Evolutionary conservation across 2,113 vertebrate genomes (phyloP).

Genomic region (Dendrocopos noguchii): DNA sequence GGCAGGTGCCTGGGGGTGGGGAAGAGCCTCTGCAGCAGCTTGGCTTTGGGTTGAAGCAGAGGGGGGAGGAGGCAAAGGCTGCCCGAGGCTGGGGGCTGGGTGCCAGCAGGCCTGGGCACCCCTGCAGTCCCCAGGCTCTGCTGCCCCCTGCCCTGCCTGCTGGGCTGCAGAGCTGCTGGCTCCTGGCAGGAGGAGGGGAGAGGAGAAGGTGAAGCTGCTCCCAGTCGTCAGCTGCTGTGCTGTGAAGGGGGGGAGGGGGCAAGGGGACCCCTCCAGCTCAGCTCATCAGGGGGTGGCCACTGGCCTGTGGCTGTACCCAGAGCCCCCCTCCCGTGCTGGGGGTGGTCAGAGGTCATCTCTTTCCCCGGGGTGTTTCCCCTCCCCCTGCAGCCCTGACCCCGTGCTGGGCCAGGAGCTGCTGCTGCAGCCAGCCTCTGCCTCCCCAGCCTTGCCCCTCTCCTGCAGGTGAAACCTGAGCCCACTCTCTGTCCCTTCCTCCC

Average conservation of each 20-base stretch:
- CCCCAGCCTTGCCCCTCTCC: neutral
- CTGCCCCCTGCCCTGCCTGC: neutral
- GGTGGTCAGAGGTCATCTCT: neutral
- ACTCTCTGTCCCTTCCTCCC: neutral
- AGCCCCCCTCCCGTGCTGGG: neutral
- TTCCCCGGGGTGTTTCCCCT: neutral
- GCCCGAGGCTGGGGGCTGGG: neutral
- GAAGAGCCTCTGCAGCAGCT: neutral
- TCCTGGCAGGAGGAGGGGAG: neutral
- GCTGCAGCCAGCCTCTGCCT: neutral
- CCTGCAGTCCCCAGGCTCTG: neutral
- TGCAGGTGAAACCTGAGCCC: neutral
- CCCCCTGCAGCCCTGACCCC: conserved; percentile 15
- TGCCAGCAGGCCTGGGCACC: neutral
- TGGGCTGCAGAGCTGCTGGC: neutral
- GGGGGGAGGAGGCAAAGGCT: neutral
- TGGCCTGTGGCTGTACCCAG: rapidly evolving
- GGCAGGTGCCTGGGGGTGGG: rapidly evolving
- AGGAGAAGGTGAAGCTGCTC: neutral
- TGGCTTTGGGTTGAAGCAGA: neutral
- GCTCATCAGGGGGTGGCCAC: neutral
- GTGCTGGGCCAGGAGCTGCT: neutral
- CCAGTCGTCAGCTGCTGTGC: too few relatives aligned
- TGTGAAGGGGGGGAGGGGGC: neutral
- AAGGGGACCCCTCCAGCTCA: neutral